phyloP scores from a whole-genome alignment of 2,888 invertebrate species.

The Clusia tigrina region DNA sequence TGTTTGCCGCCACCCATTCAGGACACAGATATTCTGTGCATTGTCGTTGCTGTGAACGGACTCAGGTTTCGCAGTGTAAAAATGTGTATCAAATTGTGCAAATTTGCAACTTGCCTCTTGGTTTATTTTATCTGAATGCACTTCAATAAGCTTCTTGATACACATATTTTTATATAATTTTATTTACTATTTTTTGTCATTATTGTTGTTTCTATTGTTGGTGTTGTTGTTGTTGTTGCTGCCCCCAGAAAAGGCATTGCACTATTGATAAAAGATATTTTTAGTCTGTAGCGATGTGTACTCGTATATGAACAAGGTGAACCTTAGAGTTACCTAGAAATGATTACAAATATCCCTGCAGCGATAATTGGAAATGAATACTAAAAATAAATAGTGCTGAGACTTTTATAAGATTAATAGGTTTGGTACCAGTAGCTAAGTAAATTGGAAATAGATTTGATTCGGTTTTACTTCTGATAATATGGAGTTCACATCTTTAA shows the following conservation, averaged over 20 bases:
- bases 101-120: conserved; percentile 18
- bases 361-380: too few species aligned
- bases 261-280: conserved; percentile 11
- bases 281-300: neutral
- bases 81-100: conserved; percentile 4
- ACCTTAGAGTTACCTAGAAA: too few species aligned
- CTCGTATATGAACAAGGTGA: neutral
- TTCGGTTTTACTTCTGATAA: too few species aligned
- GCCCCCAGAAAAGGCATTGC: conserved; percentile 9
- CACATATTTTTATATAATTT: neutral
- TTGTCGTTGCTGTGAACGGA: too few species aligned
- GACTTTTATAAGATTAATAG: too few species aligned
- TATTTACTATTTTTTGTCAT: neutral
- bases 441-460: too few species aligned
- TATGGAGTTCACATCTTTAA: too few species aligned
- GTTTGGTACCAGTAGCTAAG: too few species aligned
- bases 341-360: too few species aligned
- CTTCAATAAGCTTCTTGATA: conserved; percentile 23
- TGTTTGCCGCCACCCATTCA: neutral
- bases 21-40: neutral
- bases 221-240: conserved; percentile 15
- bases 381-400: too few species aligned
- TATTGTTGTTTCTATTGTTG: conserved; percentile 6
- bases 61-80: neutral
- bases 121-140: conserved; percentile 25